Percentiles rank a stretch among this genome's conserved stretches.
Conservation (phyloP, 2,113 vertebrate species). For the Muscicapa adusta region DNA sequence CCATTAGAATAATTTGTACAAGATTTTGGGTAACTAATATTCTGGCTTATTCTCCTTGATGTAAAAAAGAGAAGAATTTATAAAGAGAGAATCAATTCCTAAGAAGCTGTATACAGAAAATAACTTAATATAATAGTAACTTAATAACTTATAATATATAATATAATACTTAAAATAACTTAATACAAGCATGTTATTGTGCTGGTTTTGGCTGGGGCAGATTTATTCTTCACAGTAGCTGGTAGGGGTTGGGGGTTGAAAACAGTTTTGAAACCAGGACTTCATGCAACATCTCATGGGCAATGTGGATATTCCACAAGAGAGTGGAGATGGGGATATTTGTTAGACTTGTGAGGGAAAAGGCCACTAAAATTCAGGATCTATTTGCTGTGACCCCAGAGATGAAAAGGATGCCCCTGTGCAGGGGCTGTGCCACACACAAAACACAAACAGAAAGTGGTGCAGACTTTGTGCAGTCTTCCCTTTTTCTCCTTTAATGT, state of each 20-base stretch:
- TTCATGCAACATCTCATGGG: not conserved
- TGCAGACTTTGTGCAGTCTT: not conserved
- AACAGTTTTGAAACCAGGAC: not conserved
- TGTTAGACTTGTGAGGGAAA: not conserved
- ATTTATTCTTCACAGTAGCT: too few relatives aligned
- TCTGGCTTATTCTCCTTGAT: conserved; percentile 21
- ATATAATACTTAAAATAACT: too few relatives aligned
- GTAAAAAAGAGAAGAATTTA: not conserved
- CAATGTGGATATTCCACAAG: not conserved
- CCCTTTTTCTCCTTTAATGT: not conserved
- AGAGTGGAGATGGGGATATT: not conserved
- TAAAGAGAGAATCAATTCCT: not conserved
- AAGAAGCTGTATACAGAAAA: not conserved
- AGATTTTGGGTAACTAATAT: not conserved
- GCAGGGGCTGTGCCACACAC: not conserved
- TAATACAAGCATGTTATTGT: not conserved
- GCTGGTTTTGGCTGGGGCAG: not conserved
- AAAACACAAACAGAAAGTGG: not conserved
- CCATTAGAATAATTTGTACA: not conserved
- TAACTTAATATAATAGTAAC: too few relatives aligned
- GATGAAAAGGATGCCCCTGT: not conserved
- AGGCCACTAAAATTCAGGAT: not conserved
- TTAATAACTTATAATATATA: too few relatives aligned
- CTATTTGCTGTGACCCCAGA: not conserved
- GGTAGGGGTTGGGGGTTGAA: not conserved